Conservation (phyloP, 2,113 vertebrate species). For the Recurvirostra avosetta region DNA sequence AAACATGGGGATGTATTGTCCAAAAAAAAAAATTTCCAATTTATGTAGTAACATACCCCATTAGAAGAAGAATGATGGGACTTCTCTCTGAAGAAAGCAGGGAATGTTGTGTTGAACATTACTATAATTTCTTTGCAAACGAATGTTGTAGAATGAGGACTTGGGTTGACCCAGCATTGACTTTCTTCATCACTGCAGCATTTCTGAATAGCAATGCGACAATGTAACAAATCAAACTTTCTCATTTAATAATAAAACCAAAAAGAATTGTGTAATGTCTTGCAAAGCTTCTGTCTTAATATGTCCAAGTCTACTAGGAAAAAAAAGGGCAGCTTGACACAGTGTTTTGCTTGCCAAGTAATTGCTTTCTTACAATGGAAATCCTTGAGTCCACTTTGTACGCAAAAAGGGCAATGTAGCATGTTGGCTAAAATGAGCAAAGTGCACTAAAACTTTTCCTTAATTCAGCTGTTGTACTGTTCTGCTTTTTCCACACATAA, state of each 20-base stretch:
- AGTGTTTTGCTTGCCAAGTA: conserved; percentile 54
- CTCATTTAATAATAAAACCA: conserved; percentile 72
- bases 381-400: conserved; percentile 30
- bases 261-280: conserved; percentile 73
- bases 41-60: conserved; percentile 59
- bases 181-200: conserved; percentile 70
- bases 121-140: conserved; percentile 67
- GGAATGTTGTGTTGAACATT: conserved; percentile 67
- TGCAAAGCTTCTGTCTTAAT: conserved; percentile 76
- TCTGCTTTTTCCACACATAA: too few relatives aligned
- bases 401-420: conserved; percentile 6
- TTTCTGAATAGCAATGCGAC: conserved; percentile 77
- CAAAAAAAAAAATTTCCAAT: conserved; percentile 50
- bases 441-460: not conserved
- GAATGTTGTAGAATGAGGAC: conserved; percentile 72
- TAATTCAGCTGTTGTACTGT: too few relatives aligned
- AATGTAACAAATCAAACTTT: conserved; percentile 75
- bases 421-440: conserved; percentile 64
- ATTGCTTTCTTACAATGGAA: conserved; percentile 50
- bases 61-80: conserved; percentile 53
- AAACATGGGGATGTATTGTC: conserved; percentile 64
- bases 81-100: conserved; percentile 63
- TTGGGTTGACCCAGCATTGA: conserved; percentile 65
- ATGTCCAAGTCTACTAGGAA: conserved; percentile 44
- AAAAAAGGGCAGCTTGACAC: conserved; percentile 54